Evolutionary conservation across 2,888 invertebrate genomes (phyloP), one percentile per base, ranked within the genome.

Genomic region (Hirudinaria manillensis): DNA sequence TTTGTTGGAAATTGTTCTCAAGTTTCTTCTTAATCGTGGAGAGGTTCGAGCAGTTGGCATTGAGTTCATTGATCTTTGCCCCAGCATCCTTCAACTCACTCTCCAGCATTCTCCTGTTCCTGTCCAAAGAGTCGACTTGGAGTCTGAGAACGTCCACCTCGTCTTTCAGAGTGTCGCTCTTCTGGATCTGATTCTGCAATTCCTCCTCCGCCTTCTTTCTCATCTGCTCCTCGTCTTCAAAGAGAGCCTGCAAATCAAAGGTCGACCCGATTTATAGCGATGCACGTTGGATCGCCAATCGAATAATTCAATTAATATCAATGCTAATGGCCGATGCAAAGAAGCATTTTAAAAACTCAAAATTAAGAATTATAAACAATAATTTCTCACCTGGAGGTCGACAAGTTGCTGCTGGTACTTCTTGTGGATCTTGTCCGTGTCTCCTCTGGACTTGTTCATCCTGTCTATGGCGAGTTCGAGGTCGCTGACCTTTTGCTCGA

Each of bases 401-500:
- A 94, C 95, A 87, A 79, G 65, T 56, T 78, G 78, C 55, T 61
- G 53, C 70, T 97, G 96, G 90, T 95, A 94, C 87, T 95, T 93
- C 89, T 97, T 97, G 88, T 96, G 94, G 89, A 94, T 96, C 93
- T 97, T 98, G 88, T 98, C 96, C 84, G 94, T 93, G 87, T 97
- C 96, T 83, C 95, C 94, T 86, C 95, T 95, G 84, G 94, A 93
- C 89, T 96, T 94, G 91, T 98, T 98, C 86, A 97, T 94, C 87
- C 95, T 95, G 89, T 99, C 98, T 86, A 99, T 89, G 84, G 96
- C 96, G 83, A 98, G 95, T 87, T 99, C 98, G 80, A 99, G 90
- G 88, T 98, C 98, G 87, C 97, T 98, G 89, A 99, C 98, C 89
- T 99, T 98, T 83, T 94, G 93, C 88, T 99, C 99, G 86, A 99